These are phyloP conservation scores for Steatornis caripensis DNA, from an alignment of 2,113 vertebrate species.

Conservation along the genomic window DNA sequence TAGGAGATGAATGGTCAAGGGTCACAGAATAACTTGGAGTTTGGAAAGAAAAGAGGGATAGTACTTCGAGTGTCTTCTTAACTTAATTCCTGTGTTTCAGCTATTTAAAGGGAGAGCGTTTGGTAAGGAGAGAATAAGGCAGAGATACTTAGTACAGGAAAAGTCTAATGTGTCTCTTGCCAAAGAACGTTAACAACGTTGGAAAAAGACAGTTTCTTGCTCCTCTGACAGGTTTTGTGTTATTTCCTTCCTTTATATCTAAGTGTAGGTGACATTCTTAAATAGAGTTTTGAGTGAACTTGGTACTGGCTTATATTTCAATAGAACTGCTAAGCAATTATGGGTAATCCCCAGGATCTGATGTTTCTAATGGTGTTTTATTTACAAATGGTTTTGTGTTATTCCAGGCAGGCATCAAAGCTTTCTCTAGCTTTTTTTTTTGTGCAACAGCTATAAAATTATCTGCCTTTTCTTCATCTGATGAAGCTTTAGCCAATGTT, in stretches of 20 bases:
- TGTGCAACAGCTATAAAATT: constrained; percentile 11
- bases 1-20: background rate
- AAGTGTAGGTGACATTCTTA: constrained; percentile 2
- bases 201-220: background rate
- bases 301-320: constrained; percentile 5
- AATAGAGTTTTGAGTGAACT: background rate
- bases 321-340: constrained; percentile 23
- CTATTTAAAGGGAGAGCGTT: background rate
- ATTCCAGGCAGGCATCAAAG: constrained; percentile 44
- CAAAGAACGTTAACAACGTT: background rate
- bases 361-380: constrained; percentile 42
- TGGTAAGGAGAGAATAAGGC: background rate
- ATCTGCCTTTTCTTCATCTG: constrained; percentile 12
- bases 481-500: background rate
- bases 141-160: background rate
- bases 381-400: constrained; percentile 41
- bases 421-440: background rate
- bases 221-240: background rate
- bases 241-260: constrained; percentile 6
- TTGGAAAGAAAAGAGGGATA: background rate
- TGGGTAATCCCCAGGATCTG: background rate
- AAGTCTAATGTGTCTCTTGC: background rate
- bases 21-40: background rate
- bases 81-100: background rate
- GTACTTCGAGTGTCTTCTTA: background rate